Evolutionary conservation across 2,888 invertebrate genomes (phyloP), one percentile per base, ranked within the genome.

Genomic region (Papilio demoleus): DNA sequence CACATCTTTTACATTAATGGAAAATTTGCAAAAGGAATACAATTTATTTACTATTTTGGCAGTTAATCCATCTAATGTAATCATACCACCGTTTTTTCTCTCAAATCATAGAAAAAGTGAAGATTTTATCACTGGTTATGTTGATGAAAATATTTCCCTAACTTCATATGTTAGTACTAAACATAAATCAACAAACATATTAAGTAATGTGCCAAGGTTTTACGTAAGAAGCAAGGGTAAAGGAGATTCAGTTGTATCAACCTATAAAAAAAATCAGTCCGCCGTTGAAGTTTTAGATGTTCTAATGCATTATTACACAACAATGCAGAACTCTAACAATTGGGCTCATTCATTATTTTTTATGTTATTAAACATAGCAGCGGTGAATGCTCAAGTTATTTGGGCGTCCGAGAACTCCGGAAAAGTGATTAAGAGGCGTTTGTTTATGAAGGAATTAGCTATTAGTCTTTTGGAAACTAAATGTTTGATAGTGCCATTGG

Each of bases 331-430:
- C 68, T 86, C 87, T n/a, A 90, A 91, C 71, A 84, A 88, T 72
- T 93, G 92, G 92, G 85, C 87, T 0, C 71, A 90, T 8, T 86
- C 90, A 4, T 73, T 92, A 69, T 92, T 92, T 73, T 91, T 88
- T 68, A 87, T 87, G 34, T 72, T 92, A 64, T 77, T 92, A 14
- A 92, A 93, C 71, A 86, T 92, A 74, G 90, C 92, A 1, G 82
- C 89, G 0, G 78, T 92, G 0, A 92, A 92, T 74, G 85, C 92
- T 56, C 93, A 93, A 79, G 89, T 92, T 1, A 73, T 92, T 69
- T 92, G 90, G 90, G 81, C 81, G 71, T 80, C 86, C 0, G 79
- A 83, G 19, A 84, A 83, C 66, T 68, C 76, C 0, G 74, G 72
- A 3, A 74, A 76, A 67, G 61, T 74, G 14, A 70, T 84, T 6